phyloP scores from a whole-genome alignment of 1,140 invertebrate genomes.

The Chironomus tepperi region DNA sequence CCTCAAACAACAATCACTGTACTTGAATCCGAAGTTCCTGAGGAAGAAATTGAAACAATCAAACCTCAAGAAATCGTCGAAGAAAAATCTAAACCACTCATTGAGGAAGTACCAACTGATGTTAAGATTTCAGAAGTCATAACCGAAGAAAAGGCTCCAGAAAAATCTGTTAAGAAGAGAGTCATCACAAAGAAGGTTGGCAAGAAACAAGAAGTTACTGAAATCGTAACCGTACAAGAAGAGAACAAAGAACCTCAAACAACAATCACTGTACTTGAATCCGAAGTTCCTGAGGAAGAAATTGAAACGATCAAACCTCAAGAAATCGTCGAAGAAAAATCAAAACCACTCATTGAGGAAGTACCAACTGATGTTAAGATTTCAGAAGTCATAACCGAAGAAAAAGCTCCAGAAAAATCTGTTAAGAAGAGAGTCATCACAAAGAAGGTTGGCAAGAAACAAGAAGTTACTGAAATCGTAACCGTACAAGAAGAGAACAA shows the following conservation, averaged over 20 bases:
- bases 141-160: conserved; percentile 27
- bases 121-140: conserved; percentile 27
- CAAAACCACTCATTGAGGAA: conserved; percentile 28
- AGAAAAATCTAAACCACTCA: background rate
- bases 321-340: conserved; percentile 25
- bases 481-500: conserved; percentile 29
- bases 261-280: conserved; percentile 29
- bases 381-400: conserved; percentile 28
- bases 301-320: background rate
- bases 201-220: conserved; percentile 40
- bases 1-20: conserved; percentile 27
- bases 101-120: background rate
- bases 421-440: conserved; percentile 31
- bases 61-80: conserved; percentile 1
- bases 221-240: conserved; percentile 40
- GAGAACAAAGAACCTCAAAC: conserved; percentile 35
- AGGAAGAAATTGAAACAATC: conserved; percentile 29
- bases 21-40: background rate
- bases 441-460: conserved; percentile 30
- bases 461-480: conserved; percentile 36
- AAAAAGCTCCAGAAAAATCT: conserved; percentile 29
- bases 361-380: conserved; percentile 28
- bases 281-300: conserved; percentile 28
- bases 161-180: conserved; percentile 32
- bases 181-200: conserved; percentile 33